These are phyloP conservation scores for Micrasema longulum DNA, from an alignment of 1,140 invertebrate species.

Conservation along the genomic window DNA sequence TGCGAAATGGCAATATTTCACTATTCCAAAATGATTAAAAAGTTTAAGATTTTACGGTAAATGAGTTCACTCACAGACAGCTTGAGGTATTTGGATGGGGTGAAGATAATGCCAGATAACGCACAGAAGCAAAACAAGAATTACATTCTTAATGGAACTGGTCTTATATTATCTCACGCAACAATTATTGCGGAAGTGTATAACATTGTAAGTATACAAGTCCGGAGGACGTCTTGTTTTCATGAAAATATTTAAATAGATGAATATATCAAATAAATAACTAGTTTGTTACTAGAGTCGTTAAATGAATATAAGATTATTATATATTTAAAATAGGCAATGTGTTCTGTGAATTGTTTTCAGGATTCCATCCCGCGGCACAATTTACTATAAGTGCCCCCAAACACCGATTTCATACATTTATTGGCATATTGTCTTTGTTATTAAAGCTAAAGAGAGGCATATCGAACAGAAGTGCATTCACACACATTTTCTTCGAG, in stretches of 20 bases:
- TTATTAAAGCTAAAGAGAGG: neutral
- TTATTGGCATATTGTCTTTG: neutral
- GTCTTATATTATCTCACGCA: too few species aligned
- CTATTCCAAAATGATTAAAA: too few species aligned
- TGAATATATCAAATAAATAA: constrained; percentile 53
- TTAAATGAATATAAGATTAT: constrained; percentile 54
- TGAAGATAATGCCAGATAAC: neutral
- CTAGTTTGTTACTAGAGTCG: constrained; percentile 55
- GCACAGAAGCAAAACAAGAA: too few species aligned
- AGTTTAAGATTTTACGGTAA: neutral
- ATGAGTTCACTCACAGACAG: neutral
- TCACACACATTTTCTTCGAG: neutral
- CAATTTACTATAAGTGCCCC: constrained; percentile 20
- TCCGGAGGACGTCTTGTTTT: constrained; percentile 47
- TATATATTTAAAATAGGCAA: constrained; percentile 46
- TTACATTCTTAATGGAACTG: too few species aligned
- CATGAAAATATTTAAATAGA: constrained; percentile 54
- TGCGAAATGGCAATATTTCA: neutral
- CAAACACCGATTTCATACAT: constrained; percentile 15
- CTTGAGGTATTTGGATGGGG: constrained; percentile 25
- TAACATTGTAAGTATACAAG: constrained; percentile 33
- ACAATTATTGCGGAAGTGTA: neutral
- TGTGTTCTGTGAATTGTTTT: constrained; percentile 53
- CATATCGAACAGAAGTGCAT: neutral
- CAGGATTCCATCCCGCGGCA: constrained; percentile 40